Evolutionary conservation across 2,113 vertebrate species (phyloP), one percentile per base, ranked within the genome.

Genomic region (Shinisaurus crocodilurus): DNA sequence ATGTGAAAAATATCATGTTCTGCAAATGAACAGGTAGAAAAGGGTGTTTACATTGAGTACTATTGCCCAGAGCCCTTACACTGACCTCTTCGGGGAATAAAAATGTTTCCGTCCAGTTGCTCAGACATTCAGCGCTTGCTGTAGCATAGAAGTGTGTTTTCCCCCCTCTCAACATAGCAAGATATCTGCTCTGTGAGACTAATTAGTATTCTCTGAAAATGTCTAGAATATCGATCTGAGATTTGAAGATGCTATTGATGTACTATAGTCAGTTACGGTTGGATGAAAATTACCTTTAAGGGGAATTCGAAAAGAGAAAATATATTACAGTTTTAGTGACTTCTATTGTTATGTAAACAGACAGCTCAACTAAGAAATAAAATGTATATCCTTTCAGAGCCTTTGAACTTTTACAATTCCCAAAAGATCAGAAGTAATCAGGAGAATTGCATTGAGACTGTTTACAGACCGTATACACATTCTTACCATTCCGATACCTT

Each of bases 191-290:
- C 94, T 81, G 87, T 91, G 94, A 97, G 94, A 96, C 96, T 96
- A 97, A 97, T 97, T 97, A 97, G 94, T 94, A 85, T 95, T 88
- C 43, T 93, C 74, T 69, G 82, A 94, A 96, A 96, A 95, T 85
- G 92, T 89, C 79, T 92, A 95, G 54, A 45, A 85, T 96, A 97
- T 96, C 86, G 96, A 97, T 96, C 91, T 90, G 89, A 96, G 93
- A 95, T 95, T 74, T 95, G 90, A 97, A 97, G 94, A 94, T 40
- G 87, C 60, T 95, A 94, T 94, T 94, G 94, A 95, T 91, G 70
- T 85, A 84, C 60, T 89, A 84, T 70, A 90, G 92, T 91, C 92
- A 91, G 92, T 93, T 91, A 90, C 88, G 90, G 89, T 63, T 91
- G 92, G 95, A 95, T 90, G 90, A 94, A 89, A 96, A 90, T 10